Evolutionary conservation across 2,888 invertebrate genomes (phyloP).

Genomic region (Nomada goodeniana): DNA sequence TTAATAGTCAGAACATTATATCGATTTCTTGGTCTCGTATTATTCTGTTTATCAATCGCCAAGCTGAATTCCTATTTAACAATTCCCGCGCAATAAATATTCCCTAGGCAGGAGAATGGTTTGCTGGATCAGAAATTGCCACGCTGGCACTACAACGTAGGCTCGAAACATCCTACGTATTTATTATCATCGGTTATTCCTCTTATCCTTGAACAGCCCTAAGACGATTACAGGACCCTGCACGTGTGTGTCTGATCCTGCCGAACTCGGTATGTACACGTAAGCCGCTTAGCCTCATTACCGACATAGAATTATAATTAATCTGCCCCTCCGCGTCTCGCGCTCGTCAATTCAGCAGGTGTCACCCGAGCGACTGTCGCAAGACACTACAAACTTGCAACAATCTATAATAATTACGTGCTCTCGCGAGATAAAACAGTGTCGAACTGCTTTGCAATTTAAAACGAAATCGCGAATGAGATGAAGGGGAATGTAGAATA

Average conservation of each 20-base stretch:
- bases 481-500: not conserved
- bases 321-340: constrained; percentile 56
- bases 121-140: not conserved
- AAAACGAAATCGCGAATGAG: not conserved
- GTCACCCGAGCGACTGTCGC: constrained; percentile 41
- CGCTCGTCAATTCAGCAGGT: constrained; percentile 30
- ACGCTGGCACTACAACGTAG: not conserved
- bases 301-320: constrained; percentile 80
- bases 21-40: not conserved
- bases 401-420: not conserved
- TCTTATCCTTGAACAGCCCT: constrained; percentile 65
- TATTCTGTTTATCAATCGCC: not conserved
- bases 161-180: constrained; percentile 31
- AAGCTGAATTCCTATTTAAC: not conserved
- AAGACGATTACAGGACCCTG: constrained; percentile 71
- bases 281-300: constrained; percentile 81
- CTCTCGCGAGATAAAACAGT: no score
- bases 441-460: not conserved
- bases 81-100: not conserved
- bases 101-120: not conserved
- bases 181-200: constrained; percentile 59
- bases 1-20: not conserved
- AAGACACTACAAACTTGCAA: constrained; percentile 56
- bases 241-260: constrained; percentile 67
- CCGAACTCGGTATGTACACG: constrained; percentile 67